Percentiles rank a stretch among this genome's conserved stretches.
Conservation (phyloP, 2,113 vertebrate genomes). For the Bothrops jararaca region DNA sequence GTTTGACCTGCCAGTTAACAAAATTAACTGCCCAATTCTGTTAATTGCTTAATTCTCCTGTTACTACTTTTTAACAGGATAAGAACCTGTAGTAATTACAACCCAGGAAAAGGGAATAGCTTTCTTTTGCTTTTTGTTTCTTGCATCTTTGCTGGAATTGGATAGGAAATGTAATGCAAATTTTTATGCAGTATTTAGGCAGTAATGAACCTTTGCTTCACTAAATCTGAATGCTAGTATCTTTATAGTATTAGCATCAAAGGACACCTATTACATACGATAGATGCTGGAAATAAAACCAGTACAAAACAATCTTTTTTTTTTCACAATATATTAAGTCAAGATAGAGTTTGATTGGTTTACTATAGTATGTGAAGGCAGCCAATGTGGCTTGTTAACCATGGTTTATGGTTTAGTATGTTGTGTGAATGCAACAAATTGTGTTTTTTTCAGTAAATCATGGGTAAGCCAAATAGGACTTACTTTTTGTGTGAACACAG, state of each 20-base stretch:
- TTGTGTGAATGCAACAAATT: not conserved
- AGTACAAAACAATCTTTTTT: not conserved
- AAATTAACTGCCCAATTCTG: not conserved
- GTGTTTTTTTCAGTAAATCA: not conserved
- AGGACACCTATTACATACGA: not conserved
- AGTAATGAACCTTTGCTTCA: not conserved
- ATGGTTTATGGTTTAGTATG: not conserved
- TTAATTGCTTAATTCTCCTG: not conserved
- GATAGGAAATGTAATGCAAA: not conserved
- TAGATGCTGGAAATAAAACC: not conserved
- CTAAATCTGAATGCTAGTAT: not conserved
- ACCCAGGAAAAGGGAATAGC: not conserved
- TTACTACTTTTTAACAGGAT: not conserved
- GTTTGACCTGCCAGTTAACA: not conserved
- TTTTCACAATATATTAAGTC: not conserved
- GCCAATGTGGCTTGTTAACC: not conserved
- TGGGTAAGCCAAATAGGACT: not conserved
- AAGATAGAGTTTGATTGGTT: not conserved
- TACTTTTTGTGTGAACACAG: not conserved
- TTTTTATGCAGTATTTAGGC: not conserved
- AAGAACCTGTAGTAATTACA: not conserved
- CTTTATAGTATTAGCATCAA: not conserved
- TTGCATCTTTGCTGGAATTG: not conserved
- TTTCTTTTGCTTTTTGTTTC: not conserved
- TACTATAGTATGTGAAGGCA: not conserved